Evolutionary conservation across 1,140 invertebrate species (phyloP).

Genomic region (Paraescarpia echinospica): DNA sequence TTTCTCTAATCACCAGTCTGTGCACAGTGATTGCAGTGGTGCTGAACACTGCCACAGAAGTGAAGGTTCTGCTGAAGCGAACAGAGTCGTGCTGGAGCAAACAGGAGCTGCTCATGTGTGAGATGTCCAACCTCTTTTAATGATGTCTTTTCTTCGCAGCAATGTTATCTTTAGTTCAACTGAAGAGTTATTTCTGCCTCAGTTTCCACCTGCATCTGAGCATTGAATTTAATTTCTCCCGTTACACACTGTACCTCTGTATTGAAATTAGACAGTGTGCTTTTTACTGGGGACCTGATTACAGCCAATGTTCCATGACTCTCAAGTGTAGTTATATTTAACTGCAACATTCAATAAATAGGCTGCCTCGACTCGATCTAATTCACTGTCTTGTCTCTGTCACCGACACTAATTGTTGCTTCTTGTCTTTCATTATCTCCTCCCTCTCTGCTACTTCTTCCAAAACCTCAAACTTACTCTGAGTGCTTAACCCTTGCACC

Average conservation of each 20-base stretch:
- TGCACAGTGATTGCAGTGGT: too few species aligned
- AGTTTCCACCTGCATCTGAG: neutral
- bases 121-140: too few species aligned
- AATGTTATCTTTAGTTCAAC: neutral
- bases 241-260: neutral
- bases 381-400: neutral
- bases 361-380: neutral
- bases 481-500: neutral
- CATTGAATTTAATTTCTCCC: neutral
- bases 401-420: neutral
- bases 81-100: too few species aligned
- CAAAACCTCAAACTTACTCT: neutral
- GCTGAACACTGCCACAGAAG: too few species aligned
- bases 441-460: neutral
- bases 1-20: too few species aligned
- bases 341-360: neutral
- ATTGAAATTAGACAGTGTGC: neutral
- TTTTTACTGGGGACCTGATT: neutral
- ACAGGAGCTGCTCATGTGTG: too few species aligned
- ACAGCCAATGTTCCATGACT: neutral
- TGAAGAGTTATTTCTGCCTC: neutral
- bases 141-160: neutral
- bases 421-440: neutral
- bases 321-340: neutral
- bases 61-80: too few species aligned